Conservation (phyloP, 2,113 vertebrate genomes). For the Oostethus manadensis region DNA sequence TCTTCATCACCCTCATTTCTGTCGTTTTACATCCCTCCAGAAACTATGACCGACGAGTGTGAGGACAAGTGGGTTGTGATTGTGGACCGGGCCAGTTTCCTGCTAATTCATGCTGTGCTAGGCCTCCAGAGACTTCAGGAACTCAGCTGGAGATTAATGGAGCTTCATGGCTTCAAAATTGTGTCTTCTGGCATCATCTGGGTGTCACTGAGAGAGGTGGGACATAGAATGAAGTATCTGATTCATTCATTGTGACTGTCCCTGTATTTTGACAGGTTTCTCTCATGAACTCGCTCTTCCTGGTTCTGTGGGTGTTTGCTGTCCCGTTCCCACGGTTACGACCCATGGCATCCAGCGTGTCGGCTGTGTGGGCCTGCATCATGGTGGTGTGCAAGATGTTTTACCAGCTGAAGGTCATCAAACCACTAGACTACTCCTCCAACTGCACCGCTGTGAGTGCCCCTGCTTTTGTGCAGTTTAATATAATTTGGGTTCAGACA, state of each 20-base stretch:
- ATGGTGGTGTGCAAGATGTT: constrained; percentile 78
- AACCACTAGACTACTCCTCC: constrained; percentile 68
- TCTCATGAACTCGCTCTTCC: constrained; percentile 71
- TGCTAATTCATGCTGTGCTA: constrained; percentile 62
- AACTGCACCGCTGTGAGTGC: constrained; percentile 73
- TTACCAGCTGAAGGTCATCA: constrained; percentile 76
- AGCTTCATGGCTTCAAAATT: constrained; percentile 73
- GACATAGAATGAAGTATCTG: background rate
- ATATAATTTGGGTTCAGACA: background rate
- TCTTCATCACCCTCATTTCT: background rate
- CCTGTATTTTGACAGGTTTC: constrained; percentile 61
- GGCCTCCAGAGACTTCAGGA: constrained; percentile 58
- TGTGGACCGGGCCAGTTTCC: constrained; percentile 59
- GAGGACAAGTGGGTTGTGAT: constrained; percentile 60
- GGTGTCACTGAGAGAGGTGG: constrained; percentile 73
- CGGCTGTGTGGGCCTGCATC: constrained; percentile 72
- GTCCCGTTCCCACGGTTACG: constrained; percentile 66
- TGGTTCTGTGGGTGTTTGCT: constrained; percentile 71
- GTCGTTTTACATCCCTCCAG: constrained; percentile 19
- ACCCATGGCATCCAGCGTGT: constrained; percentile 62
- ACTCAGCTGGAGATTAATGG: constrained; percentile 68
- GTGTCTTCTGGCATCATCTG: constrained; percentile 67
- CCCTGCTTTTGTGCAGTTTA: background rate
- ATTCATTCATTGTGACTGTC: background rate
- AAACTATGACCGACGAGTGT: constrained; percentile 23